Evolutionary conservation across 2,888 invertebrate genomes (phyloP).

Genomic region (Galerucella calmariensis): DNA sequence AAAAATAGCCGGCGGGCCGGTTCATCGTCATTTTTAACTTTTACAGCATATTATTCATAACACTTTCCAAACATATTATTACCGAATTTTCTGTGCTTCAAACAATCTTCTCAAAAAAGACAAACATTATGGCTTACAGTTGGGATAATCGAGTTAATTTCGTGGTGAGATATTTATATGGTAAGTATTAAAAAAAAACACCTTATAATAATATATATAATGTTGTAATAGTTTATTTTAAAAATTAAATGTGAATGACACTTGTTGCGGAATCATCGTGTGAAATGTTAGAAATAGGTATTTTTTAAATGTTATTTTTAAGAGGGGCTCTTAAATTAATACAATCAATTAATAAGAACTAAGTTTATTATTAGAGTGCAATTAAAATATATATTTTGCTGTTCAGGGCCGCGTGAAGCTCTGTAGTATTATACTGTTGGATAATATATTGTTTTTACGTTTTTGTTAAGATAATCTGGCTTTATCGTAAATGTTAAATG

Average conservation of each 20-base stretch:
- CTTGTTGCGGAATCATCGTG: conserved; percentile 18
- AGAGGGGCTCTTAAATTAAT: conserved; percentile 3
- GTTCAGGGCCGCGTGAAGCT: no score
- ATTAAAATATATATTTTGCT: conserved; percentile 4
- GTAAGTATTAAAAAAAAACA: conserved; percentile 69
- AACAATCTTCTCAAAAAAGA: not conserved
- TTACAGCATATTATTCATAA: conserved; percentile 43
- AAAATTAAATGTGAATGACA: conserved; percentile 22
- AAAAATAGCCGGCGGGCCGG: conserved; percentile 52
- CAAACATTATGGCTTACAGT: conserved; percentile 75
- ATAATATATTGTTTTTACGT: no score
- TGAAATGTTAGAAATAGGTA: conserved; percentile 16
- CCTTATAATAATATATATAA: not conserved
- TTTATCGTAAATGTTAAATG: no score
- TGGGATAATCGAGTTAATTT: conserved; percentile 88
- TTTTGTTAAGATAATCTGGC: no score
- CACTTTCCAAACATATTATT: conserved; percentile 26
- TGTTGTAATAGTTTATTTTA: conserved; percentile 18
- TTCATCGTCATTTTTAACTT: conserved; percentile 49
- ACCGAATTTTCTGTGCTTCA: conserved; percentile 13
- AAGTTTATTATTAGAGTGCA: not conserved
- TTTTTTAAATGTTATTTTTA: conserved; percentile 18
- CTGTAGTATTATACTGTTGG: no score
- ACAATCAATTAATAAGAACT: not conserved
- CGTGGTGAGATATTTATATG: conserved; percentile 84